phyloP scores from a whole-genome alignment of 2,888 invertebrate genomes.

The Rotaria macrura region DNA sequence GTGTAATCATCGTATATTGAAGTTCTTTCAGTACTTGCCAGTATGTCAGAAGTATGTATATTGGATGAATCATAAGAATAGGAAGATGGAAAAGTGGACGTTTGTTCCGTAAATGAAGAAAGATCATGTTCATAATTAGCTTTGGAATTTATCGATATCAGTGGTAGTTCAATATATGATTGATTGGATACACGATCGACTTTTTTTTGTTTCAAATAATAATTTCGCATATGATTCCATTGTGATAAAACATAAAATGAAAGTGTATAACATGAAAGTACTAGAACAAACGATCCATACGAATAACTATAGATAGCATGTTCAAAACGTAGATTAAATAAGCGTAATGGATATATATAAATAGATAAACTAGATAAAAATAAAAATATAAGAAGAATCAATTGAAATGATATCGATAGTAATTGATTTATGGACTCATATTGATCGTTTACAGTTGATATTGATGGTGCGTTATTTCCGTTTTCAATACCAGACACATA shows the following conservation, averaged over 20 bases:
- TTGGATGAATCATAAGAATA: not conserved
- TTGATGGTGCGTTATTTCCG: not conserved
- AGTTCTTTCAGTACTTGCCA: not conserved
- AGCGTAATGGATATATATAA: not conserved
- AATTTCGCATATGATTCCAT: not conserved
- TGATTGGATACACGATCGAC: not conserved
- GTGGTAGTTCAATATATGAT: not conserved
- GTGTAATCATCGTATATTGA: not conserved
- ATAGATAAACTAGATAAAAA: not conserved
- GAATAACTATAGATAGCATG: not conserved
- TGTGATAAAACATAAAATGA: not conserved
- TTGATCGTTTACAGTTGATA: not conserved
- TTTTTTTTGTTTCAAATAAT: not conserved
- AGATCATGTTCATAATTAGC: not conserved
- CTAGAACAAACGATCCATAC: conserved; percentile 1
- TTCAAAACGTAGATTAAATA: not conserved
- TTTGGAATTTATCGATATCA: not conserved
- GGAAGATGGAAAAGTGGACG: not conserved
- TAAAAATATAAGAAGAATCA: not conserved
- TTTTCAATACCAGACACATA: not conserved
- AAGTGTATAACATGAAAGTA: not conserved
- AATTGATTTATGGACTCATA: not conserved
- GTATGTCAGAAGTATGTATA: not conserved
- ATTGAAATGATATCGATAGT: not conserved
- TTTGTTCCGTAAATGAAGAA: not conserved